A percentile compares a stretch with the other conserved stretches of the same genome.
phyloP scores from a whole-genome alignment of 2,888 invertebrate genomes.

The Unio pictorum region DNA sequence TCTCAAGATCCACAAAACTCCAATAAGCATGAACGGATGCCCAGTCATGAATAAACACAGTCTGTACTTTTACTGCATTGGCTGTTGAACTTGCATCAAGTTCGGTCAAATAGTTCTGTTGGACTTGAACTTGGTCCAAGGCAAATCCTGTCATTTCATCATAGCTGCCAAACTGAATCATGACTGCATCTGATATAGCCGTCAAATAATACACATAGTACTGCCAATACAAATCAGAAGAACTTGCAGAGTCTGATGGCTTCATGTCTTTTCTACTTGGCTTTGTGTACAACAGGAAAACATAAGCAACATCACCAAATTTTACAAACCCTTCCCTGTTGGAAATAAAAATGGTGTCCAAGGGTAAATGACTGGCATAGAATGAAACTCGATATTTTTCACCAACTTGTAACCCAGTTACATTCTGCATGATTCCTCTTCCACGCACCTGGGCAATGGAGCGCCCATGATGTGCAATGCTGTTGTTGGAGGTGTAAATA shows the following conservation, averaged over 20 bases:
- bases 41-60: slow-evolving; percentile 26
- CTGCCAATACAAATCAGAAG: slow-evolving; percentile 14
- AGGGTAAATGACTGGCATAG: slow-evolving; percentile 17
- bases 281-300: slow-evolving; percentile 19
- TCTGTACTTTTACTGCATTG: slow-evolving; percentile 13
- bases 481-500: too few relatives aligned
- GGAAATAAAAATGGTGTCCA: slow-evolving; percentile 7
- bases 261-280: slow-evolving; percentile 2
- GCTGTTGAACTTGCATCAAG: neutral
- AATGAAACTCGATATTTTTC: slow-evolving; percentile 11
- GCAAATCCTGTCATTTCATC: slow-evolving; percentile 9
- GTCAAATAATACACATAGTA: slow-evolving; percentile 21
- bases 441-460: too few relatives aligned
- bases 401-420: neutral
- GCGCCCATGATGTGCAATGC: too few relatives aligned
- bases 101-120: slow-evolving; percentile 1
- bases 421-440: slow-evolving; percentile 4
- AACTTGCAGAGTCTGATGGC: too few relatives aligned
- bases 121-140: slow-evolving; percentile 17
- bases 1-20: slow-evolving; percentile 21
- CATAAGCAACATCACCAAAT: slow-evolving; percentile 10
- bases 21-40: slow-evolving; percentile 24
- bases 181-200: neutral
- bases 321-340: slow-evolving; percentile 13
- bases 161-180: slow-evolving; percentile 10